phyloP scores from a whole-genome alignment of 2,888 invertebrate genomes.

The Periphyllus acericola region DNA sequence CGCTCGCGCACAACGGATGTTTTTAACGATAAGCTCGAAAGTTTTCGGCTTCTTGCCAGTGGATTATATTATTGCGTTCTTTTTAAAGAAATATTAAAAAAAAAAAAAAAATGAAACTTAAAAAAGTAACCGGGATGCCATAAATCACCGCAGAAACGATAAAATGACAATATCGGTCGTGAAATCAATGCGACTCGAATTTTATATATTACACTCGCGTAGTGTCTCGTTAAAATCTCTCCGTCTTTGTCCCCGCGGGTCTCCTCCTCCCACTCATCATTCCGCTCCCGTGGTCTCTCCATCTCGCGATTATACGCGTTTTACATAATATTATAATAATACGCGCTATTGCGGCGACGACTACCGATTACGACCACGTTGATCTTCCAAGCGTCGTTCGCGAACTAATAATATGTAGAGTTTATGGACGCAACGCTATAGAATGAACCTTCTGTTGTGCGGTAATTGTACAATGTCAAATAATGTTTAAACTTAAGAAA shows the following conservation, averaged over 20 bases:
- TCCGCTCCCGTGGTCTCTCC: neutral
- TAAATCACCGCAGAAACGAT: conserved; percentile 33
- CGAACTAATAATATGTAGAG: too few species aligned
- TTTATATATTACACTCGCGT: neutral
- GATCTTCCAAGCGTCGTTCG: too few species aligned
- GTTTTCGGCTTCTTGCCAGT: conserved; percentile 47
- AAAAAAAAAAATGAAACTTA: neutral
- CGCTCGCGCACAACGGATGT: conserved; percentile 12
- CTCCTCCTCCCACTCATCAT: neutral
- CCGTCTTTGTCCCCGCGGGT: neutral
- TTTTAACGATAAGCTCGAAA: conserved; percentile 46
- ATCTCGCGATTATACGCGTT: neutral
- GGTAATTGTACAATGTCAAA: too few species aligned
- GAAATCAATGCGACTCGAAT: conserved; percentile 13
- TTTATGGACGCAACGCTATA: too few species aligned
- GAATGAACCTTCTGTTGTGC: too few species aligned
- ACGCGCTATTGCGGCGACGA: neutral
- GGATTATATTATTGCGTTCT: conserved; percentile 46
- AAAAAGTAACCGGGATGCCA: conserved; percentile 24
- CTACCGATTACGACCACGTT: too few species aligned
- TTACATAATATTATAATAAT: neutral
- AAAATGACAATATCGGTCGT: conserved; percentile 45
- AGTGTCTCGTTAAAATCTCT: neutral
- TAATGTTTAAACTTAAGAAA: too few species aligned
- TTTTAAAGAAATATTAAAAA: neutral